Conservation (phyloP, 2,113 vertebrate genomes). For the Dicentrarchus labrax region DNA sequence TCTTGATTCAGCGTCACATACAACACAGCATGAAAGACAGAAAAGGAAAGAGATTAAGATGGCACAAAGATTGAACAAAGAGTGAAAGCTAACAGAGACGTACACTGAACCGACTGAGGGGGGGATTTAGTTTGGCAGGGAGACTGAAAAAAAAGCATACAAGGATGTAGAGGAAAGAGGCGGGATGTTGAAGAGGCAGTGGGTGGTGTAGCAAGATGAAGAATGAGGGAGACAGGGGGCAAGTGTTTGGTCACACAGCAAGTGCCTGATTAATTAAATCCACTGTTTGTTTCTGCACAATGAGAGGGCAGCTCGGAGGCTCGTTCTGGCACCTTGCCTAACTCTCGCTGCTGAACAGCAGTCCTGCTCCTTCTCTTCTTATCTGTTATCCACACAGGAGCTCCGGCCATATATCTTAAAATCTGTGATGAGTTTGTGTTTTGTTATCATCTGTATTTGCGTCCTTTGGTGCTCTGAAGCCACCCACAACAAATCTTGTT, state of each 20-base stretch:
- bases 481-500: slow-evolving; percentile 1
- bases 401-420: slow-evolving; percentile 3
- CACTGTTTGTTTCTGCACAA: slow-evolving; percentile 63
- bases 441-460: slow-evolving; percentile 1
- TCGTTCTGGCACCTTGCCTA: slow-evolving; percentile 50
- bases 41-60: not conserved
- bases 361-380: slow-evolving; percentile 28
- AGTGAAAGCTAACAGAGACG: slow-evolving; percentile 7
- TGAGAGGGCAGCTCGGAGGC: slow-evolving; percentile 47
- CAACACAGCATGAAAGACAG: slow-evolving; percentile 12
- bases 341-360: slow-evolving; percentile 22
- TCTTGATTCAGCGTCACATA: slow-evolving; percentile 6
- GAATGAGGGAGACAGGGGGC: slow-evolving; percentile 67
- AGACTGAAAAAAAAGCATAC: slow-evolving; percentile 26
- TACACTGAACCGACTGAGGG: not conserved
- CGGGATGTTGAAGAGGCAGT: slow-evolving; percentile 20
- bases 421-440: slow-evolving; percentile 5
- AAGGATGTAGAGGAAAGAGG: slow-evolving; percentile 15
- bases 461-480: not conserved
- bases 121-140: slow-evolving; percentile 34
- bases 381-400: slow-evolving; percentile 25
- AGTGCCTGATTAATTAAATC: slow-evolving; percentile 76
- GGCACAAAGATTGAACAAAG: slow-evolving; percentile 10
- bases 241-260: slow-evolving; percentile 72
- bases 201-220: slow-evolving; percentile 50